phyloP scores from a whole-genome alignment of 1,140 invertebrate species.

The Heliothis virescens region DNA sequence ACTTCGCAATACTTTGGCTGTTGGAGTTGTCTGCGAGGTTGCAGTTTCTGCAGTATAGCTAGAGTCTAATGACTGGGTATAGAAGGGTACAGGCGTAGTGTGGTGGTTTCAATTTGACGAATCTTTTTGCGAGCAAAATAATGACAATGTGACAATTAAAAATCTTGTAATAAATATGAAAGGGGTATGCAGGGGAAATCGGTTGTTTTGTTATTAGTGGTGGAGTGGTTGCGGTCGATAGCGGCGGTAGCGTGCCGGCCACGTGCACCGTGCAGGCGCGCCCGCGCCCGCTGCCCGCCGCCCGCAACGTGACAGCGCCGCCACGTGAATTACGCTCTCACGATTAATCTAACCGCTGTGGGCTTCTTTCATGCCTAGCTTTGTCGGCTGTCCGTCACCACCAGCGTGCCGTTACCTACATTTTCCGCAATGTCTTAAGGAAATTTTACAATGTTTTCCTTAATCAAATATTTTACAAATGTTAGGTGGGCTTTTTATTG shows the following conservation, averaged over 20 bases:
- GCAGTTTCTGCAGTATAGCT: slow-evolving; percentile 4
- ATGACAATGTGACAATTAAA: neutral
- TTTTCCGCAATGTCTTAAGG: slow-evolving; percentile 26
- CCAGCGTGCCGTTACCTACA: neutral
- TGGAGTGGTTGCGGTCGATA: slow-evolving; percentile 42
- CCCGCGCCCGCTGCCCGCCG: slow-evolving; percentile 19
- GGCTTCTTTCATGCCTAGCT: slow-evolving; percentile 50
- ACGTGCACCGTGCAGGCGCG: slow-evolving; percentile 46
- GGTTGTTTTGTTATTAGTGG: slow-evolving; percentile 15
- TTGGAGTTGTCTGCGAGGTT: neutral
- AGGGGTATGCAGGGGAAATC: neutral
- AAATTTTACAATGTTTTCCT: too few relatives aligned
- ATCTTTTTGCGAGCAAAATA: neutral
- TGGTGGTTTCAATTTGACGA: neutral
- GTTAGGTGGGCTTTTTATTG: neutral
- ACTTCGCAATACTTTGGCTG: slow-evolving; percentile 18
- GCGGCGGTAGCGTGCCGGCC: slow-evolving; percentile 16
- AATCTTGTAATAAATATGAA: neutral
- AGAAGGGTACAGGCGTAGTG: neutral
- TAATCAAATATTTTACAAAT: slow-evolving; percentile 20
- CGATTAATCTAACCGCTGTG: slow-evolving; percentile 46
- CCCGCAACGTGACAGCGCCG: slow-evolving; percentile 45
- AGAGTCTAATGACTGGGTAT: neutral
- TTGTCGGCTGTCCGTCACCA: slow-evolving; percentile 23
- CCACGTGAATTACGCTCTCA: slow-evolving; percentile 50